Conservation (phyloP, 2,113 vertebrate species). For the Atlantisia rogersi region DNA sequence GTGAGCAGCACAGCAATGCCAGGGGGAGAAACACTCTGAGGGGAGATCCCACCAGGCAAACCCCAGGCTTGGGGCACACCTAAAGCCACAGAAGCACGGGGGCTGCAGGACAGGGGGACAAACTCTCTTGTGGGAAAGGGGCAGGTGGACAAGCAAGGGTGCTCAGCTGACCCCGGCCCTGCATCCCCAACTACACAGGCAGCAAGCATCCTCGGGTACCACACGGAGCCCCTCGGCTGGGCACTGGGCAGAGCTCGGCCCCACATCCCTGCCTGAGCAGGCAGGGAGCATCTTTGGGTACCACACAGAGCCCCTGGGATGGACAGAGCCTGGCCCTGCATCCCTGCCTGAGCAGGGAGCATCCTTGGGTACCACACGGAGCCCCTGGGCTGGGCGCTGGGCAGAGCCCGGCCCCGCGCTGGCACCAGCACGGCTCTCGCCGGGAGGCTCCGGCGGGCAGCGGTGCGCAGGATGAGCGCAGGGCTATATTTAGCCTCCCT, state of each 20-base stretch:
- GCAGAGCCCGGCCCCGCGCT: neutral
- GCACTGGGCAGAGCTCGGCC: neutral
- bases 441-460: neutral
- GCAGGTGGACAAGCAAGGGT: neutral
- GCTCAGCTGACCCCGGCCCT: neutral
- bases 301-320: too few relatives aligned
- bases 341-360: accelerated
- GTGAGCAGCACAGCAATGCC: accelerated
- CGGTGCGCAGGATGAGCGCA: neutral
- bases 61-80: too few relatives aligned
- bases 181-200: accelerated
- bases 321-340: neutral
- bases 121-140: accelerated
- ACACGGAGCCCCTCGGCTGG: neutral
- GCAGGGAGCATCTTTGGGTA: too few relatives aligned
- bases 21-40: accelerated
- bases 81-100: accelerated
- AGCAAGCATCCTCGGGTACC: accelerated
- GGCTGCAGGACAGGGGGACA: neutral
- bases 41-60: neutral
- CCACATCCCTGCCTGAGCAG: too few relatives aligned
- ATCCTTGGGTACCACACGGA: accelerated
- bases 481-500: constrained; percentile 66
- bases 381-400: neutral
- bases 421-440: neutral